Base-by-base conservation (phyloP, 2,797 vertebrate genomes). In the Percopsis omiscomaycus region DNA sequence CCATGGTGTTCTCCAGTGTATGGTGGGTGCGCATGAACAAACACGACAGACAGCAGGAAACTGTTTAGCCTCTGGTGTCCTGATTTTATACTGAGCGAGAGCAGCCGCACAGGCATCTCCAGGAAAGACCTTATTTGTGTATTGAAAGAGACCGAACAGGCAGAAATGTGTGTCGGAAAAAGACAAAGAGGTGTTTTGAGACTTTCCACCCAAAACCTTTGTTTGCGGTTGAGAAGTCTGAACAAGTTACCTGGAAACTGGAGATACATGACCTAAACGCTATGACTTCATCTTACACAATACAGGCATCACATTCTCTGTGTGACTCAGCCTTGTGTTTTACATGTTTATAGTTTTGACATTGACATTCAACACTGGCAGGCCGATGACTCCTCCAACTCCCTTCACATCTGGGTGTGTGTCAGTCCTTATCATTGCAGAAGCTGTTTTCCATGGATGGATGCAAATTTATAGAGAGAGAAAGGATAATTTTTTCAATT, bases 11-110 rank as follows among this genome's bases (percentile, higher is more conserved):
- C 75, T 27, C 5, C 55, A 51, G 47, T n/a, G 4, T 69, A 59
- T 45, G 15, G 56, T 51, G 68, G 66, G 63, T 66, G 61, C 49
- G 56, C 9, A 55, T 51, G 46, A 74, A 66, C 79, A 78, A 78
- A 81, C 61, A 68, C 71, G 60, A 58, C 65, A 54, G 47, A 1
- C 55, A 69, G 66, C 58, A 61, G 59, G 60, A 51, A 82, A 53
- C 62, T 70, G 67, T 74, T 73, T 67, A 46, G 56, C 28, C 61
- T 64, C 63, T 30, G 13, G 48, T 62, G 47, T 53, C 73, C 12
- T 53, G 44, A 66, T 48, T 71, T 72, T 61, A 32, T 6, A 32
- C 56, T 11, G 60, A 54, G 55, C 47, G 30, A 16, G 11, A 57
- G 68, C 45, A 74, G 61, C 63, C 76, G 68, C 46, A 12, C 8